Base-by-base conservation (phyloP, 2,797 vertebrate genomes). In the Vespertilio murinus region DNA sequence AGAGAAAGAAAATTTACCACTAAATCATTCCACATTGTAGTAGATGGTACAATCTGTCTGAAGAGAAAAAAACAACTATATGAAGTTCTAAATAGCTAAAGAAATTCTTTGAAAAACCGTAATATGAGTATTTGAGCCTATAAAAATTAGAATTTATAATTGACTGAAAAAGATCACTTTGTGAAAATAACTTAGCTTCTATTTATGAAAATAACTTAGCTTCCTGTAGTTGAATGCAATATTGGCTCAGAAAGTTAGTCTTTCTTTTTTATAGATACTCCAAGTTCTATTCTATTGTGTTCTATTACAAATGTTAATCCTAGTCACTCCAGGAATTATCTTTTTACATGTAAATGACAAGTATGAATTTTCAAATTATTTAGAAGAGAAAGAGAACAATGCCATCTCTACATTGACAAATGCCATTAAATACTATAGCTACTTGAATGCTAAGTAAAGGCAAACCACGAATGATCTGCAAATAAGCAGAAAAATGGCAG, bases 1-100 rank as follows among this genome's bases (percentile, higher is more conserved):
- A 42, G 40, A 71, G 47, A 74, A 93, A 61, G 35, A 73, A 70
- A 89, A 77, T 54, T n/a, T 80, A 40, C 25, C 78, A 13, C 9
- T 59, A 86, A 93, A 87, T 77, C 65, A 89, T 93, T 90, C 69
- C 13, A 67, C 42, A 90, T 54, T 96, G 52, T 45, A 81, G 40
- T 47, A 86, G 33, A 67, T 40, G 40, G 33, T 77, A 67, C 74
- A 82, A 47, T 69, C 33, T 74, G n/a, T 79, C 12, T 84, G 40
- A 86, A 94, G n/a, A 94, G 73, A 65, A 95, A 95, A 95, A 93
- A 79, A 83, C 28, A 94, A 59, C 18, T 49, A 45, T 13, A 83
- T 3, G 16, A 88, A 82, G 14, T 30, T 82, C 18, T 71, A 65
- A 93, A 73, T 5, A 69, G 61, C 61, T 67, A 81, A 73, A 78